These are phyloP conservation scores for Bufo bufo DNA, from an alignment of 2,113 vertebrate genomes.

Conservation along the genomic window DNA sequence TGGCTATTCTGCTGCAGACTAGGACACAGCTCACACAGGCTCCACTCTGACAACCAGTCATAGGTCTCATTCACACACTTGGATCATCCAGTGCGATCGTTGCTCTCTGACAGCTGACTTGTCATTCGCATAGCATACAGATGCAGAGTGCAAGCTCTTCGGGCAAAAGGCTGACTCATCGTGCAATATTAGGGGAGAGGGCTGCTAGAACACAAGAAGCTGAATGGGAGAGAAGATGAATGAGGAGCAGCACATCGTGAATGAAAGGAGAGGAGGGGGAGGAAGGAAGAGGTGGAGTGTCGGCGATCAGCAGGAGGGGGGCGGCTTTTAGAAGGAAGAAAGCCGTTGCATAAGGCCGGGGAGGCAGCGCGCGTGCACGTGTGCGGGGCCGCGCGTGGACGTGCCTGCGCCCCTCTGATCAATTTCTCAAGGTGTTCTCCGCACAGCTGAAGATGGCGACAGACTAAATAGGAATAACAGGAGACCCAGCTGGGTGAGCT, in stretches of 20 bases:
- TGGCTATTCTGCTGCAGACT: no score
- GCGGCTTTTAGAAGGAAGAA: slow-evolving; percentile 42
- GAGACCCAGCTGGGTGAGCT: slow-evolving; percentile 63
- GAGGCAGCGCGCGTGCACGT: slow-evolving; percentile 65
- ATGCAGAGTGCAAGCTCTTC: background rate
- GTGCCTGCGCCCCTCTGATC: slow-evolving; percentile 66
- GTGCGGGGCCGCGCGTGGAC: slow-evolving; percentile 61
- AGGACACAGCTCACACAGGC: no score
- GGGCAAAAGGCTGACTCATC: background rate
- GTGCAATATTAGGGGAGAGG: slow-evolving; percentile 16
- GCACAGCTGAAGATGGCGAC: slow-evolving; percentile 81
- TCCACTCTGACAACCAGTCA: no score
- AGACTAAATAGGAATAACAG: slow-evolving; percentile 66
- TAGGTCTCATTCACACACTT: background rate
- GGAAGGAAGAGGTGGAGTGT: slow-evolving; percentile 17
- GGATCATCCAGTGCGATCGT: background rate
- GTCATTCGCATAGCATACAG: background rate
- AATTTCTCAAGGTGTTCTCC: slow-evolving; percentile 78
- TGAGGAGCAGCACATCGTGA: slow-evolving; percentile 46
- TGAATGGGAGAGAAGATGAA: slow-evolving; percentile 55
- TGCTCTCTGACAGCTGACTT: background rate
- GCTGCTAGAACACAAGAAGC: slow-evolving; percentile 15
- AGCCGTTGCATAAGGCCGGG: slow-evolving; percentile 56
- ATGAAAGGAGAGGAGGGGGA: slow-evolving; percentile 41
- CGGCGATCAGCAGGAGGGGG: slow-evolving; percentile 28